Conservation (phyloP, 2,113 vertebrate genomes). For the Chrysochloris asiatica region DNA sequence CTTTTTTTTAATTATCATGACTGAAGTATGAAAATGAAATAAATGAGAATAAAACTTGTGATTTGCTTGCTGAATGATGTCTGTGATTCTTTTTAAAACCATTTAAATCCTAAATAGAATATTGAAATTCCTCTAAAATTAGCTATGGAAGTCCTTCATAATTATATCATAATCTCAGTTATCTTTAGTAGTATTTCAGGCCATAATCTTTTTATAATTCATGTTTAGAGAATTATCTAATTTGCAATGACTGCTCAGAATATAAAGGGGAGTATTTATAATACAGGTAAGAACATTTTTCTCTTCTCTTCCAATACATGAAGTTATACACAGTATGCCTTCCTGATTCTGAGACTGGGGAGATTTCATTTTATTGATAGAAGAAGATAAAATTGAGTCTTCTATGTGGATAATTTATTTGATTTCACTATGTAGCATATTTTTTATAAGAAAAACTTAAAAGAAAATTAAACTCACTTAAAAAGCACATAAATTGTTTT, state of each 20-base stretch:
- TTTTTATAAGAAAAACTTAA: slow-evolving; percentile 81
- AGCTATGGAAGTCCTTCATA: slow-evolving; percentile 31
- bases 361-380: slow-evolving; percentile 73
- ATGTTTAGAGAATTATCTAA: background rate
- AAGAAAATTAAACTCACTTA: slow-evolving; percentile 85
- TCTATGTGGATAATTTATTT: slow-evolving; percentile 78
- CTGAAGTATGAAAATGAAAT: background rate
- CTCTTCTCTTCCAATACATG: slow-evolving; percentile 24
- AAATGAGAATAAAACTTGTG: background rate
- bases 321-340: slow-evolving; percentile 54
- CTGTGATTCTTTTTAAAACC: background rate
- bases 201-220: slow-evolving; percentile 14
- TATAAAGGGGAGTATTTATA: slow-evolving; percentile 52
- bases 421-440: slow-evolving; percentile 75
- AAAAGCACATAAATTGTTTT: slow-evolving; percentile 79
- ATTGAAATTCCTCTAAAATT: slow-evolving; percentile 32
- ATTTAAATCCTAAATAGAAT: background rate
- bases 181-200: slow-evolving; percentile 54
- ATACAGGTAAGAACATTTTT: slow-evolving; percentile 41
- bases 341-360: slow-evolving; percentile 59
- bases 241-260: background rate
- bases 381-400: slow-evolving; percentile 60
- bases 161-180: slow-evolving; percentile 52
- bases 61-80: slow-evolving; percentile 39
- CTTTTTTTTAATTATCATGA: background rate